A percentile compares a stretch with the other conserved stretches of the same genome.
Conservation (phyloP, 1,140 invertebrate species). For the Holcopasites calliopsidis region DNA sequence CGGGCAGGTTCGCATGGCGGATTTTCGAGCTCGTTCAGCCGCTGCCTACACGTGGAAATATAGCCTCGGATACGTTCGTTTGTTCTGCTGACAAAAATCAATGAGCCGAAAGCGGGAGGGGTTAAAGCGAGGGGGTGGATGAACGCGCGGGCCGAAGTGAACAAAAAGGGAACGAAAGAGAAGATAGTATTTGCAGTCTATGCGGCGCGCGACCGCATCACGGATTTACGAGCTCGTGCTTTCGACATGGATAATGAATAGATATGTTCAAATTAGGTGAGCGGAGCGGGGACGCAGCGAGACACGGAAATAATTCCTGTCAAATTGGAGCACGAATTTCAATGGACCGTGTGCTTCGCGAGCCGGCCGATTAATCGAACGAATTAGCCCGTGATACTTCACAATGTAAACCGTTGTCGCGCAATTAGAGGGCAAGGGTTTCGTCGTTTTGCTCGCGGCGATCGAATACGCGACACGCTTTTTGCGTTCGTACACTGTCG, state of each 20-base stretch:
- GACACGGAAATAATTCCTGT: conserved; percentile 27
- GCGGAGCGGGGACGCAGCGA: not conserved
- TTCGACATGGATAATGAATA: conserved; percentile 41
- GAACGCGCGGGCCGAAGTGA: too few relatives aligned
- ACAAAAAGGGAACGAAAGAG: not conserved
- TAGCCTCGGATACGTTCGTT: conserved; percentile 33
- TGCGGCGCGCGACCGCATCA: conserved; percentile 7
- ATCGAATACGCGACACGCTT: not conserved
- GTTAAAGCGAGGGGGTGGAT: not conserved
- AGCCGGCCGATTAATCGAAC: not conserved
- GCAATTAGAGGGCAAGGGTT: not conserved
- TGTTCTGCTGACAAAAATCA: conserved; percentile 42
- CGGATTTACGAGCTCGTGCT: conserved; percentile 31
- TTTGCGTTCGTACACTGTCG: too few relatives aligned
- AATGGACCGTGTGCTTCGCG: not conserved
- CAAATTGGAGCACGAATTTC: conserved; percentile 16
- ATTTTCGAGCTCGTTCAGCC: conserved; percentile 34
- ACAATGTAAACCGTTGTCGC: not conserved
- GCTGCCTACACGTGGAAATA: conserved; percentile 27
- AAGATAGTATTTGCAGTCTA: not conserved
- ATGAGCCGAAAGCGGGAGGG: conserved; percentile 9
- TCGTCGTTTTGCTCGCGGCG: not conserved
- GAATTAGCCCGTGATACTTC: conserved; percentile 3
- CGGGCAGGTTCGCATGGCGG: not conserved
- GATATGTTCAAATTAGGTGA: conserved; percentile 33